These are phyloP conservation scores for Acanthopleura granulata DNA, from an alignment of 2,888 invertebrate genomes.

Conservation along the genomic window DNA sequence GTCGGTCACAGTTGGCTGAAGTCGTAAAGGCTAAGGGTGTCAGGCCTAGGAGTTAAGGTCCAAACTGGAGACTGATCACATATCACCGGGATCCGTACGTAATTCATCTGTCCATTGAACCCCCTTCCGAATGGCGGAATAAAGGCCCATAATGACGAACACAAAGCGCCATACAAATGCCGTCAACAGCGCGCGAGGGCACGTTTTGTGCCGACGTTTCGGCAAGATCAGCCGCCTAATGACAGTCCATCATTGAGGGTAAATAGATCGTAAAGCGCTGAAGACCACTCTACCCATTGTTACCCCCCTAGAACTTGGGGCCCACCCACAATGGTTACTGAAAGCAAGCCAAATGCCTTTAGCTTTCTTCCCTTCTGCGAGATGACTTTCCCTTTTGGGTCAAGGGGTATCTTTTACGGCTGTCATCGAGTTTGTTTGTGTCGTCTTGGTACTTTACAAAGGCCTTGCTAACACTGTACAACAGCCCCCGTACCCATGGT, in stretches of 20 bases:
- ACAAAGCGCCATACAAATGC: conserved; percentile 19
- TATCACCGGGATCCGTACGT: conserved; percentile 10
- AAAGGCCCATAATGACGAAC: conserved; percentile 4
- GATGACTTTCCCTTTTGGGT: conserved; percentile 18
- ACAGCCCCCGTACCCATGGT: neutral
- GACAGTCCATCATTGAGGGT: conserved; percentile 19
- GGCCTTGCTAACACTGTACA: neutral
- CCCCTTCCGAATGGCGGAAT: neutral
- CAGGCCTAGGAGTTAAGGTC: neutral
- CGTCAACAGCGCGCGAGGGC: conserved; percentile 11
- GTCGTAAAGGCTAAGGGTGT: too few species aligned
- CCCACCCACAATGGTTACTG: conserved; percentile 2
- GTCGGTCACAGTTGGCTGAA: too few species aligned
- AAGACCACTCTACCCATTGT: neutral
- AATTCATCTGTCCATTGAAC: conserved; percentile 6
- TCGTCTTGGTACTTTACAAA: neutral
- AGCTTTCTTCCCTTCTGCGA: neutral
- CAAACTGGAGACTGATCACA: neutral
- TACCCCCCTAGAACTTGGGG: neutral
- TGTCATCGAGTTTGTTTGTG: conserved; percentile 17
- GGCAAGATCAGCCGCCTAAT: conserved; percentile 10
- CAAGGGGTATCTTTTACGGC: conserved; percentile 19
- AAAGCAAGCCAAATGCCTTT: conserved; percentile 5
- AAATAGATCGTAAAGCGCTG: conserved; percentile 16
- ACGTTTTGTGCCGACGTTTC: conserved; percentile 16